Evolutionary conservation across 2,888 invertebrate species (phyloP).

Genomic region (Dynastes grantii): DNA sequence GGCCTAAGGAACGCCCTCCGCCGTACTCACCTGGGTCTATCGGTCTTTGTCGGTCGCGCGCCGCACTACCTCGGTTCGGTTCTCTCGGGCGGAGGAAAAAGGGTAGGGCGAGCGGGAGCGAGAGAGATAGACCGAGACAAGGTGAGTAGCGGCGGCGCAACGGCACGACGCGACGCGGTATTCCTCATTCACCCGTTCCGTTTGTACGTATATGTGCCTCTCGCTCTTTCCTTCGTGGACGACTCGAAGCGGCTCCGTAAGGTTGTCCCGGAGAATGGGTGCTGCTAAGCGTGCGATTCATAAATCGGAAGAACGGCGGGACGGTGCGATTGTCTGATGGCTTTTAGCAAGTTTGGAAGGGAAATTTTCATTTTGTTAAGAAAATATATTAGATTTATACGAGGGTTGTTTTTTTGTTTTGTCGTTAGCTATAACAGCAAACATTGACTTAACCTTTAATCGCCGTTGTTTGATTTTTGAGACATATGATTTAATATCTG

Average conservation of each 20-base stretch:
- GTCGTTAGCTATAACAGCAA: too few species aligned
- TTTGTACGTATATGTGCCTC: neutral
- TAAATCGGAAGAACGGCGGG: too few species aligned
- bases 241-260: neutral
- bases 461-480: too few species aligned
- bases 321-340: too few species aligned
- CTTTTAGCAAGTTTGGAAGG: too few species aligned
- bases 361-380: too few species aligned
- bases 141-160: neutral
- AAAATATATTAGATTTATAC: too few species aligned
- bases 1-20: slow-evolving; percentile 67
- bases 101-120: slow-evolving; percentile 60
- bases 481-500: too few species aligned
- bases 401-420: too few species aligned
- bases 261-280: neutral
- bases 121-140: slow-evolving; percentile 1
- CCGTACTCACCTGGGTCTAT: slow-evolving; percentile 65
- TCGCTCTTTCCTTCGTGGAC: slow-evolving; percentile 10
- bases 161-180: neutral
- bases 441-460: too few species aligned
- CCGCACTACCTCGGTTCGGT: neutral
- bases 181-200: neutral
- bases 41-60: slow-evolving; percentile 28
- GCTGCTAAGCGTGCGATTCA: neutral
- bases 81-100: slow-evolving; percentile 61